Evolutionary conservation across 2,113 vertebrate species (phyloP).

Genomic region (Falco punctatus): DNA sequence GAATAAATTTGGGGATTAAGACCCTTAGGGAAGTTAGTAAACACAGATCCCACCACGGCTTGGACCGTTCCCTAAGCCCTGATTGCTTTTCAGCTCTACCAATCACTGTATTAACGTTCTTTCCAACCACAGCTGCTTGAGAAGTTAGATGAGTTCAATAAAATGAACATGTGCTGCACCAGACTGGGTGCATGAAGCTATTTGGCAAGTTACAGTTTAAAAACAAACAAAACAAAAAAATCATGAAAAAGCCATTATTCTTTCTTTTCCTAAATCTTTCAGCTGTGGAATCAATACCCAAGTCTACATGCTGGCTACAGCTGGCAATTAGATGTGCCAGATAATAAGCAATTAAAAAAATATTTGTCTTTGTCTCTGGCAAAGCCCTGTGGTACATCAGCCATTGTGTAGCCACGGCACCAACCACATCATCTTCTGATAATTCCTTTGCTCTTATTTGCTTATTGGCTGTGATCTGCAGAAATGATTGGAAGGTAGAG

Average conservation of each 20-base stretch:
- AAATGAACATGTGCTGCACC: neutral
- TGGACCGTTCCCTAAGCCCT: neutral
- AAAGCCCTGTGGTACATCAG: neutral
- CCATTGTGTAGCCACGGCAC: neutral
- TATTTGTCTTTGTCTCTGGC: neutral
- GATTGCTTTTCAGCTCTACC: neutral
- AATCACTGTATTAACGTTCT: neutral
- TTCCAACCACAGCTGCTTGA: constrained; percentile 19
- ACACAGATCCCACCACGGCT: neutral
- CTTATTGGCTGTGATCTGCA: neutral
- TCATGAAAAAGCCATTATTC: neutral
- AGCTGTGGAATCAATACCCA: constrained; percentile 15
- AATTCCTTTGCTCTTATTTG: neutral
- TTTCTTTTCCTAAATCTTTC: neutral
- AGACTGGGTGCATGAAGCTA: neutral
- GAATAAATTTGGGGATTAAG: neutral
- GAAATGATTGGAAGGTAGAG: neutral
- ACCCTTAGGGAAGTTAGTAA: neutral
- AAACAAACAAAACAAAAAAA: neutral
- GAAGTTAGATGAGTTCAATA: neutral
- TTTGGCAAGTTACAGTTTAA: neutral
- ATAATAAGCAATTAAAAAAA: constrained; percentile 15
- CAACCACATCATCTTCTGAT: neutral
- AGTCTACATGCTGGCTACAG: neutral
- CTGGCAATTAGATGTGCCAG: neutral